These are phyloP conservation scores for Pseudoips prasinana DNA, from an alignment of 2,888 invertebrate genomes.

Conservation along the genomic window DNA sequence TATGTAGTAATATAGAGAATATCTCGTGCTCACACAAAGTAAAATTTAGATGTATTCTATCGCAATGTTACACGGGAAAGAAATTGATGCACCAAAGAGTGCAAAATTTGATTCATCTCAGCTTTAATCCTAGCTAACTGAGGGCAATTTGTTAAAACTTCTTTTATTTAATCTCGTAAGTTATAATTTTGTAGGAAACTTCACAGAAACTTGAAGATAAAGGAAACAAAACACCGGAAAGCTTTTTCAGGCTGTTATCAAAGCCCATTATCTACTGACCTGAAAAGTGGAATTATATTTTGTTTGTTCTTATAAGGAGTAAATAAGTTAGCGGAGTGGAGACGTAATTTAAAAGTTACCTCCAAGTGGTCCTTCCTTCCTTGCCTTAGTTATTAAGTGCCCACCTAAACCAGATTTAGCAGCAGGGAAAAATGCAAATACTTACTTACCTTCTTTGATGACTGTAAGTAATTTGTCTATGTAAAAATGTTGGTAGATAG, in stretches of 20 bases:
- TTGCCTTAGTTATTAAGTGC: slow-evolving; percentile 51
- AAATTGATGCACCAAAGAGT: slow-evolving; percentile 32
- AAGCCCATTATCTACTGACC: slow-evolving; percentile 79
- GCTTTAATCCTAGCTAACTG: slow-evolving; percentile 64
- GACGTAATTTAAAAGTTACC: slow-evolving; percentile 75
- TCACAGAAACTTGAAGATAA: slow-evolving; percentile 74
- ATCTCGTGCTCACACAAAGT: no score
- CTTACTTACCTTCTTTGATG: slow-evolving; percentile 43
- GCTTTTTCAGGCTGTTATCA: slow-evolving; percentile 79
- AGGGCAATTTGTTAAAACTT: slow-evolving; percentile 76
- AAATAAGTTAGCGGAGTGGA: slow-evolving; percentile 73
- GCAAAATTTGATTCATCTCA: slow-evolving; percentile 53
- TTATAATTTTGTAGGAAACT: slow-evolving; percentile 77
- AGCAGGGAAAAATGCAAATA: slow-evolving; percentile 45
- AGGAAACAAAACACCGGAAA: slow-evolving; percentile 81
- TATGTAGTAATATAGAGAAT: no score
- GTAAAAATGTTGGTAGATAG: slow-evolving; percentile 27
- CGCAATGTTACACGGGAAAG: no score
- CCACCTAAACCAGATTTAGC: slow-evolving; percentile 52
- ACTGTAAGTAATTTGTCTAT: slow-evolving; percentile 37
- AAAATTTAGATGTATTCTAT: no score
- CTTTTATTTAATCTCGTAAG: slow-evolving; percentile 73
- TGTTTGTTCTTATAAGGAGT: slow-evolving; percentile 75
- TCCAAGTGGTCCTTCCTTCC: slow-evolving; percentile 55
- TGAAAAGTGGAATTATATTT: slow-evolving; percentile 79